Conservation (phyloP, 2,113 vertebrate genomes). For the Cyprinodon variegatus region DNA sequence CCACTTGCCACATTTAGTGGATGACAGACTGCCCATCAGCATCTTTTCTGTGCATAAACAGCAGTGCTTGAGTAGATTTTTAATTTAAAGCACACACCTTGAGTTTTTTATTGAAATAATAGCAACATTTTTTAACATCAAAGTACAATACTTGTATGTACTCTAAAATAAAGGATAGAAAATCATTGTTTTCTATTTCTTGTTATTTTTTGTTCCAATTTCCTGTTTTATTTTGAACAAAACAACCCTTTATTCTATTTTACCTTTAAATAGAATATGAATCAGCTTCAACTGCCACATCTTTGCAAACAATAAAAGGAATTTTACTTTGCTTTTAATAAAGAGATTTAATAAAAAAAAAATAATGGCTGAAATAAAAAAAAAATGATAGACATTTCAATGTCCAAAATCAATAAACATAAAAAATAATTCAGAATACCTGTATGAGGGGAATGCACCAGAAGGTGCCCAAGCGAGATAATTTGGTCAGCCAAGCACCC, state of each 20-base stretch:
- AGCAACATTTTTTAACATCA: background rate
- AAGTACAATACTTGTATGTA: background rate
- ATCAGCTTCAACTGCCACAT: no score
- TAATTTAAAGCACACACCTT: background rate
- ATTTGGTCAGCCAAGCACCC: background rate
- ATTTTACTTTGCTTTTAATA: no score
- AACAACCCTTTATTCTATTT: background rate
- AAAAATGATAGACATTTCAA: no score
- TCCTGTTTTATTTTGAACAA: background rate
- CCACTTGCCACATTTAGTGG: constrained; percentile 10
- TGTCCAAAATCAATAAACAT: background rate
- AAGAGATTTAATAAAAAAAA: no score
- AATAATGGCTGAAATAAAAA: no score
- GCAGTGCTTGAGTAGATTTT: background rate
- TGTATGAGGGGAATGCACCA: background rate
- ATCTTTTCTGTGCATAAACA: background rate
- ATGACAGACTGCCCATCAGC: background rate
- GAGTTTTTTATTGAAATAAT: background rate
- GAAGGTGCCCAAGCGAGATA: background rate
- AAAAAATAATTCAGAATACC: background rate
- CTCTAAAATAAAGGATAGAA: no score
- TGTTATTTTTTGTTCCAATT: background rate
- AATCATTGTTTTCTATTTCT: background rate
- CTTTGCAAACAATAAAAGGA: no score
- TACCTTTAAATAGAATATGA: no score